Evolutionary conservation across 2,797 vertebrate genomes (phyloP), one percentile per base, ranked within the genome.

Genomic region (Rousettus madagascariensis): DNA sequence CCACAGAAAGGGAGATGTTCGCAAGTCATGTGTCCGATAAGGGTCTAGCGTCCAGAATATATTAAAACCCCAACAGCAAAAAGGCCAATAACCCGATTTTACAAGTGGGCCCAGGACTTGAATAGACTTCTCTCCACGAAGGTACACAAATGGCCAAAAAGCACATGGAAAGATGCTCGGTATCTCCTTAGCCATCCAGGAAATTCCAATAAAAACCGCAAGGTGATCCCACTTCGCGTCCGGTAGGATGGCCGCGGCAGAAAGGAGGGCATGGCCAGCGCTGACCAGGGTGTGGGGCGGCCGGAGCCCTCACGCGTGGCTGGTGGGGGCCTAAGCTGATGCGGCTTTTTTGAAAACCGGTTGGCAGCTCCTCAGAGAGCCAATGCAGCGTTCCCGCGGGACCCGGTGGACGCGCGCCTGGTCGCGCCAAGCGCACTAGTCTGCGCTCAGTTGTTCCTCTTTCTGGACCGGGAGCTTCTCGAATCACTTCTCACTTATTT

Each of bases 121-220:
- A 3, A 26, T n/a, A 17, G 28, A 16, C 30, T 4, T n/a, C 30
- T n/a, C 30, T 63, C 61, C 61, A 8, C 13, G 30, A 41, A 41
- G 68, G 13, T 15, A 6, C 2, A 1, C 22, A 41, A 1, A 15
- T 38, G 38, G 66, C 38, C 38, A 26, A 2, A 12, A 33, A 71
- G 68, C 38, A 3, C 38, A 3, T 12, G 38, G 2, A 24, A 26
- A 2, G 66, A 26, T 16, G 38, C 6, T 12, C 24, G 1, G 68
- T 5, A 20, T 28, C 6, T 41, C 24, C 68, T 8, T 7, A 16
- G 38, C 22, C 38, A 13, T 22, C 38, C 12, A 0, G 68, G 38
- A 2, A 4, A 28, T 15, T 2, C 26, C 6, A 4, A 13, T 28
- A 3, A 4, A 11, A 16, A 26, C 38, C 24, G 12, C 38, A 4